phyloP scores from a whole-genome alignment of 1,140 invertebrate species.

The Archivesica marissinica region DNA sequence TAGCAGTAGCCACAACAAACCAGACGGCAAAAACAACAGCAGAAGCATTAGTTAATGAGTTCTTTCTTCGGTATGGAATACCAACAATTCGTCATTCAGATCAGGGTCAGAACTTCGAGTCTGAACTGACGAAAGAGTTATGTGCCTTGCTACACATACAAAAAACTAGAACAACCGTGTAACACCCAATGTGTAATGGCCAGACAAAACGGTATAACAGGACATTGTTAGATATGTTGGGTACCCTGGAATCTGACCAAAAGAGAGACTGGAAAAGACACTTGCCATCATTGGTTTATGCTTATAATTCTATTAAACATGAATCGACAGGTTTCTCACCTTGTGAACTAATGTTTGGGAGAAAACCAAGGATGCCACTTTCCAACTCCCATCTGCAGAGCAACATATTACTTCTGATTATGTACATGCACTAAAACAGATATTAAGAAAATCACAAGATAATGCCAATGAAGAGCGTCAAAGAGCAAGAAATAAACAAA shows the following conservation, averaged over 20 bases:
- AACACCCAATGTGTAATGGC: constrained; percentile 42
- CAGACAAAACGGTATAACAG: constrained; percentile 53
- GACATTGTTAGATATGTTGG: constrained; percentile 56
- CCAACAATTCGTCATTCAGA: constrained; percentile 37
- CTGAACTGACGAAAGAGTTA: constrained; percentile 48
- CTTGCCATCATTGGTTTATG: constrained; percentile 49
- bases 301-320: constrained; percentile 56
- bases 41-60: constrained; percentile 46
- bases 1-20: constrained; percentile 60
- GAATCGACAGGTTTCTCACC: constrained; percentile 49
- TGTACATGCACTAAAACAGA: no score
- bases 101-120: constrained; percentile 56
- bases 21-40: constrained; percentile 58
- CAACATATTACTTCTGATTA: no score
- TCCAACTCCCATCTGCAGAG: no score
- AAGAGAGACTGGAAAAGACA: constrained; percentile 49
- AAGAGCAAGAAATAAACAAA: no score
- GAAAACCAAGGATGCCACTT: constrained; percentile 56
- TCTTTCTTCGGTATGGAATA: constrained; percentile 48
- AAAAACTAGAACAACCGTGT: constrained; percentile 25
- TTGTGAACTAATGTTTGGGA: constrained; percentile 62
- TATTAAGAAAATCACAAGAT: no score
- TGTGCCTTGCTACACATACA: constrained; percentile 35
- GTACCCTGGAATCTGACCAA: constrained; percentile 38
- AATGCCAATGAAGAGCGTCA: no score